Evolutionary conservation across 2,888 invertebrate species (phyloP).

Genomic region (Herminia tarsipennalis): DNA sequence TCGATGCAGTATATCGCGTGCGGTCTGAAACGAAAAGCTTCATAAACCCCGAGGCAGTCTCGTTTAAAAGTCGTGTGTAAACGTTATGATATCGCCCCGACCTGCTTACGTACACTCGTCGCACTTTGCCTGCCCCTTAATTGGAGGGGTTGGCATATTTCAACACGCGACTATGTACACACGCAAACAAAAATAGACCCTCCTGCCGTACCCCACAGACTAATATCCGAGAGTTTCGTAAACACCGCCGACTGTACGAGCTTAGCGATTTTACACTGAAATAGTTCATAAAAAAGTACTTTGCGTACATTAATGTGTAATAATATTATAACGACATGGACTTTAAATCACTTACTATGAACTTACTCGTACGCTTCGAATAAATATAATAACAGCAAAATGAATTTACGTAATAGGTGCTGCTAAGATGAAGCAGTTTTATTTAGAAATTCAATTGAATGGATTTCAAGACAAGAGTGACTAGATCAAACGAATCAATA

Average conservation of each 20-base stretch:
- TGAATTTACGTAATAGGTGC: not conserved
- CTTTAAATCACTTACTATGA: slow-evolving; percentile 20
- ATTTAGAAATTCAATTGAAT: slow-evolving; percentile 20
- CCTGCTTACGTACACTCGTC: slow-evolving; percentile 77
- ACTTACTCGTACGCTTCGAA: not conserved
- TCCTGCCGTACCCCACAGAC: slow-evolving; percentile 50
- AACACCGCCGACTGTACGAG: slow-evolving; percentile 60
- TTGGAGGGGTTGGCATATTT: slow-evolving; percentile 73
- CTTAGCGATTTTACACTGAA: slow-evolving; percentile 69
- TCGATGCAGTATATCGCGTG: slow-evolving; percentile 40
- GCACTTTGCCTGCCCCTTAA: slow-evolving; percentile 78
- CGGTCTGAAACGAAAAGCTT: slow-evolving; percentile 57
- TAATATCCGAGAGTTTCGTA: slow-evolving; percentile 56
- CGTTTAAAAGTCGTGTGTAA: slow-evolving; percentile 75
- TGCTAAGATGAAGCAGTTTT: not conserved
- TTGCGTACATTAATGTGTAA: slow-evolving; percentile 39
- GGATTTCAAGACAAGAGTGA: slow-evolving; percentile 9
- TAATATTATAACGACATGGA: slow-evolving; percentile 25
- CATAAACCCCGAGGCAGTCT: slow-evolving; percentile 61
- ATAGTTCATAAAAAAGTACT: slow-evolving; percentile 70
- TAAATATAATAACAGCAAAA: not conserved
- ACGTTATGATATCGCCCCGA: slow-evolving; percentile 74
- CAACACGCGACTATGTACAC: slow-evolving; percentile 66
- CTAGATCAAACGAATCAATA: slow-evolving; percentile 20
- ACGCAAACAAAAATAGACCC: slow-evolving; percentile 68